These are phyloP conservation scores for Lerista edwardsae DNA, from an alignment of 2,797 vertebrate genomes.

Conservation along the genomic window DNA sequence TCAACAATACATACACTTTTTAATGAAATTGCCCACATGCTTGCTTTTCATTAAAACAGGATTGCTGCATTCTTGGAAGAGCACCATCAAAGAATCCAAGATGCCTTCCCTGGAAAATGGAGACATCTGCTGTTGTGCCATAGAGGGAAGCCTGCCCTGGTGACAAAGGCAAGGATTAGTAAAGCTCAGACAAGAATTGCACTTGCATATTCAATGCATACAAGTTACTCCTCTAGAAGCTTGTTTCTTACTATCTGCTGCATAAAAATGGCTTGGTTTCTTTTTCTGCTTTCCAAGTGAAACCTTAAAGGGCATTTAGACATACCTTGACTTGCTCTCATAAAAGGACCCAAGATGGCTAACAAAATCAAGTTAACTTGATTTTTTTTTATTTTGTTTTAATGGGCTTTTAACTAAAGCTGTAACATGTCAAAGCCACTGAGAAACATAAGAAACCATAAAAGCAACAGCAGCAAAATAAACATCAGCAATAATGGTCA, in stretches of 20 bases:
- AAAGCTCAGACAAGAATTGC: constrained; percentile 78
- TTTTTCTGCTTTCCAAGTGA: neutral
- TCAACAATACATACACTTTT: constrained; percentile 86
- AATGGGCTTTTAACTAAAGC: too few species aligned
- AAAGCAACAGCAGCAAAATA: too few species aligned
- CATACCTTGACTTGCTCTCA: too few species aligned
- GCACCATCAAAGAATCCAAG: constrained; percentile 89
- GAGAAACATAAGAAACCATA: too few species aligned
- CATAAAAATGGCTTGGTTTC: neutral
- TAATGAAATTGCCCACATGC: constrained; percentile 90
- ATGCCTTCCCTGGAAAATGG: constrained; percentile 89
- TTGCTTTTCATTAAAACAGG: constrained; percentile 91
- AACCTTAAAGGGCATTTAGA: neutral
- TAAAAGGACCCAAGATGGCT: too few species aligned
- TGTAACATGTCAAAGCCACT: too few species aligned
- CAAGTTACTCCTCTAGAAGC: constrained; percentile 41
- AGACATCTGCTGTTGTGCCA: constrained; percentile 83
- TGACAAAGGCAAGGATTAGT: constrained; percentile 76
- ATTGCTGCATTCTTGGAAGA: constrained; percentile 91
- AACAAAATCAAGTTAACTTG: too few species aligned
- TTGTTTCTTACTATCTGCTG: neutral
- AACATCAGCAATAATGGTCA: too few species aligned
- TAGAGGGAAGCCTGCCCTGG: constrained; percentile 83
- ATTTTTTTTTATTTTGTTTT: too few species aligned
- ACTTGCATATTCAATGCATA: constrained; percentile 66